These are phyloP conservation scores for Saxidomus purpurata DNA, from an alignment of 1,140 invertebrate genomes.

Conservation along the genomic window DNA sequence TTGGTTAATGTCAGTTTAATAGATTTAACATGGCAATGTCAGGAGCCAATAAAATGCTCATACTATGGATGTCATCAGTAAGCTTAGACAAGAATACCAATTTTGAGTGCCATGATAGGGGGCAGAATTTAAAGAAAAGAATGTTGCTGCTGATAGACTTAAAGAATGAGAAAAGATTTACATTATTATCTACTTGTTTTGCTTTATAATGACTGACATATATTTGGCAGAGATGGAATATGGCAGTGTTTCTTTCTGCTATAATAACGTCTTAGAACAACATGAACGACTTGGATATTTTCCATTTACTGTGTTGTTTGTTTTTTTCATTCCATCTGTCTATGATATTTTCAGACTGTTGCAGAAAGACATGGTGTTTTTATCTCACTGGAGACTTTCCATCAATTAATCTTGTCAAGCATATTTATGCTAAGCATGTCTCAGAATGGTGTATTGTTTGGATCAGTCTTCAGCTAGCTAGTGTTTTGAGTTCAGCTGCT, in stretches of 20 bases:
- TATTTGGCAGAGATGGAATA: not conserved
- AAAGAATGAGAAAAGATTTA: no score
- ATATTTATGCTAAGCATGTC: not conserved
- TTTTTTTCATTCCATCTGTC: not conserved
- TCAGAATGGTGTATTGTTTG: not conserved
- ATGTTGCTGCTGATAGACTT: no score
- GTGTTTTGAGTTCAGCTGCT: no score
- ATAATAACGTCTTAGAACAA: slow-evolving; percentile 3
- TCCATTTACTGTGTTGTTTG: not conserved
- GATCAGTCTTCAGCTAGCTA: no score
- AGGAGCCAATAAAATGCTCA: no score
- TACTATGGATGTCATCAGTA: no score
- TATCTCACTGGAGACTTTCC: not conserved
- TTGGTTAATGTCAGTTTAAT: no score
- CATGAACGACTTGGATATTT: not conserved
- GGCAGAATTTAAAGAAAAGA: no score
- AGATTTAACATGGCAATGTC: no score
- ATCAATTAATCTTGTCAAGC: not conserved
- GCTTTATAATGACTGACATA: not conserved
- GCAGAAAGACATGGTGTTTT: not conserved
- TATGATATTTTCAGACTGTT: not conserved
- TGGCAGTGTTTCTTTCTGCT: not conserved
- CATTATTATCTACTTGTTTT: no score
- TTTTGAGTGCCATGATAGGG: no score
- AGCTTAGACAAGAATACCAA: no score